phyloP scores from a whole-genome alignment of 2,113 vertebrate species.

The Pycnonotus jocosus region DNA sequence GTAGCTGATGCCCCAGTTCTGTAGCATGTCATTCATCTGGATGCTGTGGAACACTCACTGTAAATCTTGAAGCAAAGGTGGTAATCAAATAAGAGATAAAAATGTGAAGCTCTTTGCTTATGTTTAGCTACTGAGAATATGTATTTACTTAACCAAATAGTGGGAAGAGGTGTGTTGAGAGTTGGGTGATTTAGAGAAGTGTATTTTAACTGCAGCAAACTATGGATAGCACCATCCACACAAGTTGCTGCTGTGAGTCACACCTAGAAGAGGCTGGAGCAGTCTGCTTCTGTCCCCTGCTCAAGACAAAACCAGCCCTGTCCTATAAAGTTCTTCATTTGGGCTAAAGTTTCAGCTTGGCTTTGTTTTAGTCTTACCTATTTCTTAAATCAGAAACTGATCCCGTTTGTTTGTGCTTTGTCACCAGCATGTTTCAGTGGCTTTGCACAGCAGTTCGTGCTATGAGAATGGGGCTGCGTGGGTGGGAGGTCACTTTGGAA shows the following conservation, averaged over 20 bases:
- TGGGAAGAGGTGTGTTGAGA: background rate
- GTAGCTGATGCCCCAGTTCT: background rate
- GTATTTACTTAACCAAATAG: background rate
- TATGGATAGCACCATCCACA: background rate
- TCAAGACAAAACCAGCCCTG: background rate
- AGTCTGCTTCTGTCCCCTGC: background rate
- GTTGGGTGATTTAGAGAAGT: background rate
- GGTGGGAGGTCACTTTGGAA: background rate
- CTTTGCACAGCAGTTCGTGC: background rate
- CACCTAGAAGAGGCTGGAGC: background rate
- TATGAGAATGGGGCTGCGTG: background rate
- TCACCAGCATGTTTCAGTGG: background rate
- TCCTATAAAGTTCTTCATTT: background rate
- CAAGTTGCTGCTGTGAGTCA: background rate
- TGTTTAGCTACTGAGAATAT: background rate
- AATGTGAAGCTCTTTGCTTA: background rate
- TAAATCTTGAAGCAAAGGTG: background rate
- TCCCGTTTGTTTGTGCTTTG: background rate
- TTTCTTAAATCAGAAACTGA: background rate
- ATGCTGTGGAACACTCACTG: background rate
- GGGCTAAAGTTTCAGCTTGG: background rate
- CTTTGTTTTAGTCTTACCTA: background rate
- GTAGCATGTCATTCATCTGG: background rate
- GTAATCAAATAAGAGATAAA: background rate
- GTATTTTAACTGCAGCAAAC: background rate